These are phyloP conservation scores for Physella acuta DNA, from an alignment of 1,140 invertebrate species.

Conservation along the genomic window DNA sequence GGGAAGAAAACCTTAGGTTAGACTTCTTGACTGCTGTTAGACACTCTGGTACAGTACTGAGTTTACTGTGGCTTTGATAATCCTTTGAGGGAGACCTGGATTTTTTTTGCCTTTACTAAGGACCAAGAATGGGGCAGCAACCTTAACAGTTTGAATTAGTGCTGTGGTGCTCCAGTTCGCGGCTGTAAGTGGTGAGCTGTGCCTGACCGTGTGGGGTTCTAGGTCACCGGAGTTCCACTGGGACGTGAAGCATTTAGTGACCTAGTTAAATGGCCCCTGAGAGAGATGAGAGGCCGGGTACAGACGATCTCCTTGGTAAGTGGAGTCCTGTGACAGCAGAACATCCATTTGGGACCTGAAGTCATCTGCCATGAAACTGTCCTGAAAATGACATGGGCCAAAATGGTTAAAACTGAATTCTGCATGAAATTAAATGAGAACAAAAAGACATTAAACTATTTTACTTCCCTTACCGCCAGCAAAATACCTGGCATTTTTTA, in stretches of 20 bases:
- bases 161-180: conserved; percentile 13
- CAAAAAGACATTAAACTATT: not conserved
- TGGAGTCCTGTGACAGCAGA: conserved; percentile 90
- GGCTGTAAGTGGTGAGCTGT: conserved; percentile 20
- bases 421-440: not conserved
- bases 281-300: conserved; percentile 68
- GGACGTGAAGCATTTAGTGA: conserved; percentile 8
- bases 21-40: too few relatives aligned
- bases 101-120: conserved; percentile 6
- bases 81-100: not conserved
- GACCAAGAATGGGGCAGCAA: conserved; percentile 1
- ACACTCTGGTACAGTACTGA: too few relatives aligned
- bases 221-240: conserved; percentile 13
- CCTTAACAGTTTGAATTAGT: conserved; percentile 4
- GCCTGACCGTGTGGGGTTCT: conserved; percentile 18
- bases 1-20: too few relatives aligned
- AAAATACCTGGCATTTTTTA: too few relatives aligned
- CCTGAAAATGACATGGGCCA: conserved; percentile 64
- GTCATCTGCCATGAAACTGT: conserved; percentile 81
- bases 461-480: too few relatives aligned
- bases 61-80: not conserved
- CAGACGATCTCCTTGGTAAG: conserved; percentile 80
- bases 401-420: not conserved
- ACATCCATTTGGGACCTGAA: conserved; percentile 93
- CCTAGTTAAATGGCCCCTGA: conserved; percentile 60